Evolutionary conservation across 2,797 vertebrate genomes (phyloP).

Genomic region (Chloroceryle amazona): DNA sequence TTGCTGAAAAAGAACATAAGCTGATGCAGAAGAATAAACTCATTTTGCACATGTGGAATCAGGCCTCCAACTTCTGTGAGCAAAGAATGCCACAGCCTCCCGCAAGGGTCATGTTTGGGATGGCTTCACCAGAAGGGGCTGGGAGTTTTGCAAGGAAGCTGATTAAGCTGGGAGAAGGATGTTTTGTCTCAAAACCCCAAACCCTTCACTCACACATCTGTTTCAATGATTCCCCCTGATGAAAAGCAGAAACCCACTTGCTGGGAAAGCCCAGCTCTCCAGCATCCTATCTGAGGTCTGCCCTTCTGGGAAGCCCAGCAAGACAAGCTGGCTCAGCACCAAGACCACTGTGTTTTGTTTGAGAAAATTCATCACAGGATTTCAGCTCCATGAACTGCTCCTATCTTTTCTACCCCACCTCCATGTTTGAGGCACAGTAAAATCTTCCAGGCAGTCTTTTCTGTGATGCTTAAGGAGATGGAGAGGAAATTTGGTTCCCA

Average conservation of each 20-base stretch:
- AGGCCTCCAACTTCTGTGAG: rapidly evolving
- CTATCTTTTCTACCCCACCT: not conserved
- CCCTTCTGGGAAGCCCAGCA: not conserved
- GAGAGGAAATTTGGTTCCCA: not conserved
- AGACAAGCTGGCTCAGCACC: not conserved
- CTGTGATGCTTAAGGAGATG: not conserved
- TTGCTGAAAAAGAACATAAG: not conserved
- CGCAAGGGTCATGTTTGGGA: rapidly evolving
- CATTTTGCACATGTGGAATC: not conserved
- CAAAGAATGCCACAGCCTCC: not conserved
- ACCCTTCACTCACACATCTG: rapidly evolving
- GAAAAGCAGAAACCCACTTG: not conserved
- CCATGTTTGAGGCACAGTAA: rapidly evolving
- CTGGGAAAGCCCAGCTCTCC: not conserved
- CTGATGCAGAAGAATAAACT: not conserved
- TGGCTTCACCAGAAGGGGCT: not conserved
- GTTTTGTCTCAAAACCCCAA: not conserved
- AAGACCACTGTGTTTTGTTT: not conserved
- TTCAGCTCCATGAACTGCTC: not conserved
- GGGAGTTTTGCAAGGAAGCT: not conserved
- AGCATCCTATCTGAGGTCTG: not conserved
- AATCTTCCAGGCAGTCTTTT: not conserved
- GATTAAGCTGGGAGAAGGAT: not conserved
- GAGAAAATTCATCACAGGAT: not conserved
- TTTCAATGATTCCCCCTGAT: not conserved